Percentiles rank a stretch among this genome's conserved stretches.
Conservation (phyloP, 2,113 vertebrate species). For the Ardeotis arabs region DNA sequence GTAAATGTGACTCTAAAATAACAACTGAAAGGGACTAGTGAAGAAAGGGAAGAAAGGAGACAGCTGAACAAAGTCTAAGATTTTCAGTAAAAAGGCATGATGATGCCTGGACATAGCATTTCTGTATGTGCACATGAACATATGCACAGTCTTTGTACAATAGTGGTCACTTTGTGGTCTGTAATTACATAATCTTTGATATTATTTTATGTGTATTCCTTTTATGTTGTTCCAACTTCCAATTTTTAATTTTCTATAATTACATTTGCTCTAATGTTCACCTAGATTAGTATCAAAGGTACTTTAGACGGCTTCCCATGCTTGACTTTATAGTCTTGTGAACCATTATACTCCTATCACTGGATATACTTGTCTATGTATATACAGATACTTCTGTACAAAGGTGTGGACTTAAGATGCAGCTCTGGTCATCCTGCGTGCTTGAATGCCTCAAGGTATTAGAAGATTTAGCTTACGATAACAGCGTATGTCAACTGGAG, state of each 20-base stretch:
- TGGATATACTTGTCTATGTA: rapidly evolving
- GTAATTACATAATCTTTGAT: background rate
- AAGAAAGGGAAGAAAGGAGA: background rate
- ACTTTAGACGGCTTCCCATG: background rate
- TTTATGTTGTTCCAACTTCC: background rate
- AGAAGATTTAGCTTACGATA: background rate
- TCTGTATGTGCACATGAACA: rapidly evolving
- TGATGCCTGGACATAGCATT: background rate
- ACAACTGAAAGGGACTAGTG: background rate
- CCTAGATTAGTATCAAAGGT: background rate
- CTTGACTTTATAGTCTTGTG: background rate
- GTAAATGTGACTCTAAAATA: background rate
- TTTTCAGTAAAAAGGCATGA: background rate
- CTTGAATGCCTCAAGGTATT: background rate
- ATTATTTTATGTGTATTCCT: background rate
- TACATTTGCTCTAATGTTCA: background rate
- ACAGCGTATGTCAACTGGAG: background rate
- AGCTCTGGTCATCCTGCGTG: background rate
- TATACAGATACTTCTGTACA: background rate
- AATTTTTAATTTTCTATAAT: background rate
- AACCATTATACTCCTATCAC: background rate
- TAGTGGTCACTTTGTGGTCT: background rate
- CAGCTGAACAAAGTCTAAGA: background rate
- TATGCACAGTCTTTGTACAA: background rate
- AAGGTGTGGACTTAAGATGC: background rate